Conservation (phyloP, 2,888 invertebrate genomes). For the Amiota mariae region DNA sequence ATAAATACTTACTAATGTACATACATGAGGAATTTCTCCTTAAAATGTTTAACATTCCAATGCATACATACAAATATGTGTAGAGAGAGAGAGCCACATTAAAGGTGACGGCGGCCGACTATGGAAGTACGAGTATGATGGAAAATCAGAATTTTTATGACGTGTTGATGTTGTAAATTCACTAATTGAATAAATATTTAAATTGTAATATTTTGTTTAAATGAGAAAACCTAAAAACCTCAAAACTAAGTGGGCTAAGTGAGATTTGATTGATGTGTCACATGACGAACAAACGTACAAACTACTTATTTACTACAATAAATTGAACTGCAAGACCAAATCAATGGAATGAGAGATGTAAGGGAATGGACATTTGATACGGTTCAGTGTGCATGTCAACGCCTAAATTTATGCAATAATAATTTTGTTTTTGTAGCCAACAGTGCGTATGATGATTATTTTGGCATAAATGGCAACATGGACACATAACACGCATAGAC, state of each 20-base stretch:
- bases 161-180: conserved; percentile 72
- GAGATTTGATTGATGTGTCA: conserved; percentile 5
- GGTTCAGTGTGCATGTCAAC: conserved; percentile 17
- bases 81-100: no score
- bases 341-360: neutral
- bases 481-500: neutral
- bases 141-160: neutral
- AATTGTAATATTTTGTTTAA: neutral
- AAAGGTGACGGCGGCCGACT: no score
- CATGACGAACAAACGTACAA: no score
- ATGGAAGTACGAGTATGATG: no score
- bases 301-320: neutral
- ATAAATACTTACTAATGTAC: no score
- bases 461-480: conserved; percentile 12
- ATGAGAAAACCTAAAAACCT: neutral
- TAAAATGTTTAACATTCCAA: no score
- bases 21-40: no score
- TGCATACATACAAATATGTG: no score
- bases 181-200: conserved; percentile 8
- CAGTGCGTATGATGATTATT: conserved; percentile 23
- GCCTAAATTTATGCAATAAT: conserved; percentile 22
- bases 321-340: neutral
- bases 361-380: neutral
- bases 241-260: conserved; percentile 9
- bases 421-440: conserved; percentile 20